Conservation (phyloP, 2,113 vertebrate genomes). For the Pteropus alecto region DNA sequence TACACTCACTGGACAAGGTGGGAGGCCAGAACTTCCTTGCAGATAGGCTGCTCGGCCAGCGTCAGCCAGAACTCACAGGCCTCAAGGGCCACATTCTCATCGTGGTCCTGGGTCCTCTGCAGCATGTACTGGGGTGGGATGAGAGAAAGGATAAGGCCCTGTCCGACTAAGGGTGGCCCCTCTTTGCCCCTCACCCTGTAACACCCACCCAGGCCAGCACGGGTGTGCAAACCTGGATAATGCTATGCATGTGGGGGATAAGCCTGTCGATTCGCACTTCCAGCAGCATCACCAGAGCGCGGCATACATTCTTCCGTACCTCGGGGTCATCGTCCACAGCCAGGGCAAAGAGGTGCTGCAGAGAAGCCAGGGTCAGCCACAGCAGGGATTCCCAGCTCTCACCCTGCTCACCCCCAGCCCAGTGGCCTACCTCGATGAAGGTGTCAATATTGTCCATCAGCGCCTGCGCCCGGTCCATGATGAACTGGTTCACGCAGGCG, state of each 20-base stretch:
- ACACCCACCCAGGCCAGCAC: fast-evolving
- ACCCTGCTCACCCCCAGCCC: not conserved
- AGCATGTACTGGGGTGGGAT: constrained; percentile 90
- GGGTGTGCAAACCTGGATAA: constrained; percentile 89
- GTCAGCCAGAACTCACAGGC: constrained; percentile 98
- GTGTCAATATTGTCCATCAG: constrained; percentile 98
- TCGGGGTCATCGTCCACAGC: constrained; percentile 94
- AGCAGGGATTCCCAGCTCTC: not conserved
- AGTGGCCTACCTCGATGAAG: constrained; percentile 91
- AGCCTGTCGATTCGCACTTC: constrained; percentile 95
- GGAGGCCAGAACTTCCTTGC: constrained; percentile 93
- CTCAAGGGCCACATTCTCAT: constrained; percentile 96
- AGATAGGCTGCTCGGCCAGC: constrained; percentile 95
- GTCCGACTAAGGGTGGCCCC: fast-evolving
- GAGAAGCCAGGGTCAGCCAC: not conserved
- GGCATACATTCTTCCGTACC: constrained; percentile 95
- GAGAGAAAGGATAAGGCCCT: not conserved
- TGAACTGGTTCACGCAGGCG: constrained; percentile 97
- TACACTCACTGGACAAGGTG: constrained; percentile 93
- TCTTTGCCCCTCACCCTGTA: fast-evolving
- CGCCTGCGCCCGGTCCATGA: constrained; percentile 94
- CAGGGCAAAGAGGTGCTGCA: constrained; percentile 92
- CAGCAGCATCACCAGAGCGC: constrained; percentile 94
- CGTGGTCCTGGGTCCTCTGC: constrained; percentile 94
- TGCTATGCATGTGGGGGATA: constrained; percentile 98